These are phyloP conservation scores for Acanthurus lineatus DNA, from an alignment of 2,797 vertebrate species.

Conservation along the genomic window DNA sequence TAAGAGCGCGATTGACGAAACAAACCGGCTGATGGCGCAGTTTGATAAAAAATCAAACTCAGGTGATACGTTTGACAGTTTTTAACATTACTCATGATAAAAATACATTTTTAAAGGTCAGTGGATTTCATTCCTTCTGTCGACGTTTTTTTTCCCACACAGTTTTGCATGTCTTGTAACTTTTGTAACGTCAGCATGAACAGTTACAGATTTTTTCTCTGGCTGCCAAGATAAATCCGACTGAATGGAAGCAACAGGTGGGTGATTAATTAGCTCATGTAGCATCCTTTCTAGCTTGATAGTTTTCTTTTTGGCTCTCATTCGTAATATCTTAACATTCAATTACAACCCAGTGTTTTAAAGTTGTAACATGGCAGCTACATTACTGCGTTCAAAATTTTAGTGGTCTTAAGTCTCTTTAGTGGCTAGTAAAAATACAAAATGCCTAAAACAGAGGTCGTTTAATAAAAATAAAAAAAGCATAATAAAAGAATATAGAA, in stretches of 20 bases:
- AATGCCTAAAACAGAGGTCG: no score
- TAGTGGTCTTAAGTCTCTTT: background rate
- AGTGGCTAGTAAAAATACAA: no score
- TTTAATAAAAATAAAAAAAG: no score
- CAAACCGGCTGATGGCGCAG: slow-evolving; percentile 53
- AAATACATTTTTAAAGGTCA: no score
- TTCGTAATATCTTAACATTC: background rate
- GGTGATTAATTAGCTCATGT: background rate
- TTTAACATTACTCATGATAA: background rate
- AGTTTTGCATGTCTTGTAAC: background rate
- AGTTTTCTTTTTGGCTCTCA: background rate
- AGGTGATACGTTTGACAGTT: fast-evolving
- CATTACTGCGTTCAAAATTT: background rate
- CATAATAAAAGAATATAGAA: no score
- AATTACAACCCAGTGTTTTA: background rate
- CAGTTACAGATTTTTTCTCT: background rate
- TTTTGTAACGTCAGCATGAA: background rate
- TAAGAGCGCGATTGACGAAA: fast-evolving
- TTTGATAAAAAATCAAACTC: background rate
- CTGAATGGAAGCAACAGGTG: slow-evolving; percentile 24
- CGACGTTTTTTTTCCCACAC: background rate
- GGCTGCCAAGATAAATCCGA: background rate
- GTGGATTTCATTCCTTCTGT: background rate
- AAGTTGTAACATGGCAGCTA: no score
- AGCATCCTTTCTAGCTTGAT: background rate